These are phyloP conservation scores for Platalea minor DNA, from an alignment of 2,797 vertebrate genomes.

Conservation along the genomic window DNA sequence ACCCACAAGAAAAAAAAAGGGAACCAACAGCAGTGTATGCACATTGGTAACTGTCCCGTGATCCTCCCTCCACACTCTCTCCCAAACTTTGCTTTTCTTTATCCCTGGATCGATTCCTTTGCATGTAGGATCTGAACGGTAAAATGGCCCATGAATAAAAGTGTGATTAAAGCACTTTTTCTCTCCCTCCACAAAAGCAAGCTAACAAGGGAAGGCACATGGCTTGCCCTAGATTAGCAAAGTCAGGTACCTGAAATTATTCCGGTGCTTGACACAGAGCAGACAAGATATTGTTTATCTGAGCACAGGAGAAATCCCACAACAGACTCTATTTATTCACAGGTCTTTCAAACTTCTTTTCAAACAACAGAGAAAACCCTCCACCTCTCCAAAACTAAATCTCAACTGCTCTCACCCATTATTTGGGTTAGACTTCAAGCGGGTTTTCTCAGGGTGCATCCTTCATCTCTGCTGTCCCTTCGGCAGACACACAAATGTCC, in stretches of 20 bases:
- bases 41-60: neutral
- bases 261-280: neutral
- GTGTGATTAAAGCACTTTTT: neutral
- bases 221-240: neutral
- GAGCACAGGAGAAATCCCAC: neutral
- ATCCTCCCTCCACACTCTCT: neutral
- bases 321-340: neutral
- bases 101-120: neutral
- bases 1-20: neutral
- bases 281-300: neutral
- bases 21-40: neutral
- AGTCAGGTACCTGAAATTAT: neutral
- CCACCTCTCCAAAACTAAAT: neutral
- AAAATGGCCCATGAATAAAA: neutral
- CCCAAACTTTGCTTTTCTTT: neutral
- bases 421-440: neutral
- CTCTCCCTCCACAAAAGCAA: neutral
- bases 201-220: neutral
- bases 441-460: neutral
- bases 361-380: neutral
- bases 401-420: neutral
- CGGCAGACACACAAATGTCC: neutral
- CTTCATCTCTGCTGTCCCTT: neutral
- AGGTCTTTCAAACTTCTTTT: neutral
- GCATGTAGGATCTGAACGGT: rapidly evolving